Conservation (phyloP, 1,140 invertebrate genomes). For the Campoletis sonorensis region DNA sequence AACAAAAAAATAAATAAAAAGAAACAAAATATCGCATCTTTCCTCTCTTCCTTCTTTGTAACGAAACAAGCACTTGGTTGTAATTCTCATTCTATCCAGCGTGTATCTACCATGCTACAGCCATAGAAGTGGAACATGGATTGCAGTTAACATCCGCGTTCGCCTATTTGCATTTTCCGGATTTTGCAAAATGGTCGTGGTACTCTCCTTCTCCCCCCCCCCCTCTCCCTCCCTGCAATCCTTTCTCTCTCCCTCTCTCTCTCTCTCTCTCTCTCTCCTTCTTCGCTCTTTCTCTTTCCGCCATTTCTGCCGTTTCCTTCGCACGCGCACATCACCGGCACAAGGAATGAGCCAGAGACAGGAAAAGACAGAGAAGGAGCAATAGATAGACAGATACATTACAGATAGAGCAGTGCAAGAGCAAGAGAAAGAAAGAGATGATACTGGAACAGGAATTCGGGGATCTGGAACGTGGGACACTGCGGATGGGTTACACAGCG, state of each 20-base stretch:
- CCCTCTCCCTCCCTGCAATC: constrained; percentile 47
- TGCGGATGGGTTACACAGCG: constrained; percentile 15
- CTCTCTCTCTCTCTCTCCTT: constrained; percentile 48
- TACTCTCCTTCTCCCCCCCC: constrained; percentile 29
- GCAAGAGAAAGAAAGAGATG: constrained; percentile 11
- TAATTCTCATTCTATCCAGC: neutral
- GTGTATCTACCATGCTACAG: constrained; percentile 9
- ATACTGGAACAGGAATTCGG: constrained; percentile 23
- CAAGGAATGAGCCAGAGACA: constrained; percentile 2
- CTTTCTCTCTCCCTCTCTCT: constrained; percentile 38
- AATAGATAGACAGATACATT: neutral
- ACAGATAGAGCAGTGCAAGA: neutral
- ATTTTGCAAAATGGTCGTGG: constrained; percentile 35
- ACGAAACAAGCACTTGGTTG: constrained; percentile 17
- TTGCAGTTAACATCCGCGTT: constrained; percentile 20
- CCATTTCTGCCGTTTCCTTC: constrained; percentile 29
- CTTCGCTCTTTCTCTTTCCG: constrained; percentile 20
- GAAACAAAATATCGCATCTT: neutral
- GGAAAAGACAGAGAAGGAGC: neutral
- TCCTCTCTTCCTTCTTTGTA: neutral
- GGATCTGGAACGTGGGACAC: constrained; percentile 30
- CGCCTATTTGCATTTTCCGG: constrained; percentile 33
- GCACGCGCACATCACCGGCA: neutral
- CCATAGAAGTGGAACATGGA: constrained; percentile 12
- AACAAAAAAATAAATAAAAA: too few relatives aligned